Percentiles rank a stretch among this genome's conserved stretches.
Evolutionary conservation across 2,113 vertebrate species (phyloP).

Genomic region (Tinamus guttatus): DNA sequence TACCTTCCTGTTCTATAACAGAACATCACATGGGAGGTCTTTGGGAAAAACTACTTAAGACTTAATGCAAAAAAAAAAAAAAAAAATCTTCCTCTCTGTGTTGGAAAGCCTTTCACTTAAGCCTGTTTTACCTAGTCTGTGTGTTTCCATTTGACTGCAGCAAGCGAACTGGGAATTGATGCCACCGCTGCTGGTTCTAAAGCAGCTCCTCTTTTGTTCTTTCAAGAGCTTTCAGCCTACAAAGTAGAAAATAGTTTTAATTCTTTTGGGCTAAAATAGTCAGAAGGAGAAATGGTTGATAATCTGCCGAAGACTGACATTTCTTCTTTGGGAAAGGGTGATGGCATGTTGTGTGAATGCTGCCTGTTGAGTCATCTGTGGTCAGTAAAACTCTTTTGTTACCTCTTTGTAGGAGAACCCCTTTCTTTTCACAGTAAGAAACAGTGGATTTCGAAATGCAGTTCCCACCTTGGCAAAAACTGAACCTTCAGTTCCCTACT

Average conservation of each 20-base stretch:
- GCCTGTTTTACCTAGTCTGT: not conserved
- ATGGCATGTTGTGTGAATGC: not conserved
- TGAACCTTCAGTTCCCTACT: constrained; percentile 57
- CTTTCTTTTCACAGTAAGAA: constrained; percentile 85
- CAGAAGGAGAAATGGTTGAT: not conserved
- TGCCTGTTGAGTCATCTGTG: not conserved
- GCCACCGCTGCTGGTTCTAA: not conserved
- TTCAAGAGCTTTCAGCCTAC: not conserved
- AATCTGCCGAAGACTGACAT: not conserved
- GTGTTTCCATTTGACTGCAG: not conserved
- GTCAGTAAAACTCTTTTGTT: constrained; percentile 2
- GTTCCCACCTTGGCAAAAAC: not conserved
- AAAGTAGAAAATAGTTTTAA: not conserved
- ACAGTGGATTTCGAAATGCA: constrained; percentile 73
- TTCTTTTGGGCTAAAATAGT: not conserved
- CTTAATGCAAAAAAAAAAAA: not conserved
- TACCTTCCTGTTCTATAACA: not conserved
- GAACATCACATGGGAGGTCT: not conserved
- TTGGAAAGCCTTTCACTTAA: not conserved
- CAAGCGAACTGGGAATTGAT: not conserved
- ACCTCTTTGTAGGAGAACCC: constrained; percentile 82
- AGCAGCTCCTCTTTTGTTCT: not conserved
- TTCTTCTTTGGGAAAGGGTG: not conserved
- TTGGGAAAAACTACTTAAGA: not conserved
- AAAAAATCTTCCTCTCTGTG: not conserved